Evolutionary conservation across 1,140 invertebrate species (phyloP), one percentile per base, ranked within the genome.

Genomic region (Cryptotermes secundus): DNA sequence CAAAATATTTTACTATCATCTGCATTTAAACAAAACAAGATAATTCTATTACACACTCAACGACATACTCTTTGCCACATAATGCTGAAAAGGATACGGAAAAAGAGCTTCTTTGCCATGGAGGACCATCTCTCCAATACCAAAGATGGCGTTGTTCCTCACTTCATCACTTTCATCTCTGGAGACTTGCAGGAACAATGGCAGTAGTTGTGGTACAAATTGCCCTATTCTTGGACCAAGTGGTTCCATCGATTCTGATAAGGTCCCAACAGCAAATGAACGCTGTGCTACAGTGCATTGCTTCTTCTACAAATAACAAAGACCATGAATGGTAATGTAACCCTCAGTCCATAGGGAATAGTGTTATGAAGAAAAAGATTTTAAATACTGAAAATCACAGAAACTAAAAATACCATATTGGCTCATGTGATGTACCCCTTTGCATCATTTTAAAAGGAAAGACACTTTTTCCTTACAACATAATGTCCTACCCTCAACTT

Each of bases 61-160:
- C 10, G 38, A 14, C 38, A 35, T 36, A 81, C 22, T 16, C 19
- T 22, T 22, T 19, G 3, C 16, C 45, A 19, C 45, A 49, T 22
- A 49, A 14, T 19, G 45, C 16, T 3, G 19, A 82, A 88, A 92
- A 92, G 91, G 91, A 92, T 92, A 94, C 91, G 89, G 87, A 86
- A 90, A 92, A 85, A 93, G 87, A n/a, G 88, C 86, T 81, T 93
- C 92, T 87, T 92, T 93, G 79, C 92, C 92, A 88, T 94, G 88
- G 3, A 93, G 88, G 45, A 92, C 92, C 79, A 96, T 90, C 87
- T 96, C 95, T 22, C 96, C 96, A 36, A 96, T 89, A 36, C 94
- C 95, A 90, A 92, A 96, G 65, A 95, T 93, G 0, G 94, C 91
- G 89, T 97, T 97, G 87, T 95, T 96, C 35, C 95, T 90, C 3